Evolutionary conservation across 2,797 vertebrate genomes (phyloP), one percentile per base, ranked within the genome.

Genomic region (Sardinella longiceps): DNA sequence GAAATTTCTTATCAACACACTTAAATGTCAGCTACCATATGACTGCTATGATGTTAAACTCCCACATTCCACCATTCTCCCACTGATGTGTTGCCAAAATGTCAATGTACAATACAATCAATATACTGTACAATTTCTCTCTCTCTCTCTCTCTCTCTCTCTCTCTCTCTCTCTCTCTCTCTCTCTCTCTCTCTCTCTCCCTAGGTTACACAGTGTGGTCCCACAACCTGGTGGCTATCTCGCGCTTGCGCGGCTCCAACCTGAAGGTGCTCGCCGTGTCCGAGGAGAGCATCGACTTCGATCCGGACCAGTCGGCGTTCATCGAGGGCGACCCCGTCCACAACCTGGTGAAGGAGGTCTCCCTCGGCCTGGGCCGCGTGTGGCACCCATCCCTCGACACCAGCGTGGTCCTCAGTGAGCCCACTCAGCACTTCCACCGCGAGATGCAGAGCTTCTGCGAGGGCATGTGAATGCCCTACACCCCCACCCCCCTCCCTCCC

Each of bases 231-330:
- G 98, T 99, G 88, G 98, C 98, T 92, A 97, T 99, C 87, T 97
- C 98, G 89, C 97, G 98, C 45, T 97, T 99, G 91, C 97, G 98
- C 83, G 98, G 98, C 90, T 97, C 97, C 91, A 97, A 97, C 90
- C 96, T 99, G 58, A 96, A 96, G 87, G 93, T 98, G 86, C 95
- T 99, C 85, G 97, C 97, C 33, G 97, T 99, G 91, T 98, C 98
- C 0, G 98, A 99, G 93, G 98, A 99, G 94, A 99, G 98, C 96
- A 97, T 99, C 91, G 97, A 99, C 94, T 99, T 99, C 14, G 98
- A 99, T 92, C 98, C 98, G 53, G 97, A 98, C 90, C 97, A 98
- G 94, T 94, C 96, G 30, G 93, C 96, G 82, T 97, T 95, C 92
- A 94, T 96, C 91, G 97, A 98, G 86, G 98, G 97, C 63, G 97